Conservation (phyloP, 2,797 vertebrate species). For the Enteromius argenteus region DNA sequence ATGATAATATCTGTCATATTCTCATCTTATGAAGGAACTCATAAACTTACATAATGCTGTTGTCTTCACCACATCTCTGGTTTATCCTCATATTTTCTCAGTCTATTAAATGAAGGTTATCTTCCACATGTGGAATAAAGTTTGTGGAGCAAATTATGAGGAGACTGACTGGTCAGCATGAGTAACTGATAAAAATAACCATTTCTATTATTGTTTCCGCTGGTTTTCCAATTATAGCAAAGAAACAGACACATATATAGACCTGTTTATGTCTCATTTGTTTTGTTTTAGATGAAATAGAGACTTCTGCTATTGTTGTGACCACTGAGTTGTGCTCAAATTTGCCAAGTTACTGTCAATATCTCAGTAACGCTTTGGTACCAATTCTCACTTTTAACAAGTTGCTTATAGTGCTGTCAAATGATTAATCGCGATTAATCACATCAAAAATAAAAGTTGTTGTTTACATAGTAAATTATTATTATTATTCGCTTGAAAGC, state of each 20-base stretch:
- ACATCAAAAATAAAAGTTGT: no score
- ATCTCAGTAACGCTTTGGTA: background rate
- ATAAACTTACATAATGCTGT: background rate
- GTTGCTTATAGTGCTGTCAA: background rate
- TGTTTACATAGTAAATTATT: no score
- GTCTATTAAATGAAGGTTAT: constrained; percentile 22
- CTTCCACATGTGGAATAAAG: background rate
- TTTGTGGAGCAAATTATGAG: constrained; percentile 24
- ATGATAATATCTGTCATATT: constrained; percentile 14
- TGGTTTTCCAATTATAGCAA: background rate
- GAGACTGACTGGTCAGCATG: constrained; percentile 14
- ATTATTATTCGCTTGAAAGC: no score
- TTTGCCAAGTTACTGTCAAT: background rate
- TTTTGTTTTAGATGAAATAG: background rate
- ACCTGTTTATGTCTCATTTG: background rate
- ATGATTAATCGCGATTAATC: no score
- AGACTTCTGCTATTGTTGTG: background rate
- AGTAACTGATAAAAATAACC: constrained; percentile 39
- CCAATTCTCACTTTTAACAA: background rate
- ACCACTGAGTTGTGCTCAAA: background rate
- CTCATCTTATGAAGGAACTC: constrained; percentile 11
- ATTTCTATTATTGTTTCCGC: constrained; percentile 18
- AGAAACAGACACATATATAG: background rate
- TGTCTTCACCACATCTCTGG: background rate
- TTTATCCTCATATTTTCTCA: background rate